Percentiles rank a stretch among this genome's conserved stretches.
Conservation (phyloP, 1,140 invertebrate genomes). For the Tyrophagus putrescentiae region DNA sequence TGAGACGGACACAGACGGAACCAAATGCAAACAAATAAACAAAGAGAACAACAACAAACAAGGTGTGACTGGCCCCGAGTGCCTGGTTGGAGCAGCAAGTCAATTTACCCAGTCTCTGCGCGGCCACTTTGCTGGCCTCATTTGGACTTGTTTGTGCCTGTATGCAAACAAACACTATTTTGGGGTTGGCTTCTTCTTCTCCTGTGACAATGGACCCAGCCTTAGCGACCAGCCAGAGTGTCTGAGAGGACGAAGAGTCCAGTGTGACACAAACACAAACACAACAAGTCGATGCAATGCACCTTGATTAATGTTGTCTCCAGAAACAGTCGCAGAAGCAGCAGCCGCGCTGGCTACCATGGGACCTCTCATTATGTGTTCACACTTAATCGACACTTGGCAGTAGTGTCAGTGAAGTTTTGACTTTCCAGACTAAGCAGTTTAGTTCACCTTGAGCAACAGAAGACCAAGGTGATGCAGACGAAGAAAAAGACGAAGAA, state of each 20-base stretch:
- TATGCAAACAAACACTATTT: neutral
- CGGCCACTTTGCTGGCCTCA: neutral
- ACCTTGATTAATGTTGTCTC: conserved; percentile 4
- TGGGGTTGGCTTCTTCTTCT: neutral
- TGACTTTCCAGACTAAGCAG: no score
- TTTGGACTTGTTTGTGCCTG: neutral
- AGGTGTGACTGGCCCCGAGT: neutral
- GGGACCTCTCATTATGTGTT: conserved; percentile 5
- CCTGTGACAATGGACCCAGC: conserved; percentile 1
- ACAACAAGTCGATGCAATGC: neutral
- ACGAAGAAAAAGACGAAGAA: no score
- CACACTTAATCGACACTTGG: conserved; percentile 9
- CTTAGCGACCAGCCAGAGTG: neutral
- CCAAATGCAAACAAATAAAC: neutral
- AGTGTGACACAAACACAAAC: no score
- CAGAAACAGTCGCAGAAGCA: no score
- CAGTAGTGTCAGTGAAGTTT: neutral
- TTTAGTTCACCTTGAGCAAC: no score
- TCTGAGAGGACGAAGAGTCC: no score
- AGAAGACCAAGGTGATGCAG: neutral
- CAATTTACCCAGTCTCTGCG: neutral
- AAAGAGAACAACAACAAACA: no score
- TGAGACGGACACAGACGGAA: neutral
- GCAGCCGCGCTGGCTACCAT: no score
- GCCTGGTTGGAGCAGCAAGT: neutral